phyloP scores from a whole-genome alignment of 2,113 vertebrate species.

The Microcebus tavaratra region DNA sequence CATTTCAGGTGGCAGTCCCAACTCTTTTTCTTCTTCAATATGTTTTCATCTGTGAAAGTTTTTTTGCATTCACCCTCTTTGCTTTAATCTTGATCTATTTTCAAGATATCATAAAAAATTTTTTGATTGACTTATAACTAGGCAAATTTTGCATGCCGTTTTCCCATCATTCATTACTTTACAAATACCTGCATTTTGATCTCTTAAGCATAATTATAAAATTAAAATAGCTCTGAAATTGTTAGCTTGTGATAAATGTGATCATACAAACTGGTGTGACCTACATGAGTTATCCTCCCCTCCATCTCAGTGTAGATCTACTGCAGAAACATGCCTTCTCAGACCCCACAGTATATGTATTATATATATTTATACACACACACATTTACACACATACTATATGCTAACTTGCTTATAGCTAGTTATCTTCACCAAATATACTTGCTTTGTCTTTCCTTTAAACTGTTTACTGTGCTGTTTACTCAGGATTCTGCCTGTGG shows the following conservation, averaged over 20 bases:
- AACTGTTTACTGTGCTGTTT: background rate
- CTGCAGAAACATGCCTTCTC: background rate
- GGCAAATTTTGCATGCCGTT: background rate
- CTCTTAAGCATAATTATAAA: background rate
- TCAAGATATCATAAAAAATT: background rate
- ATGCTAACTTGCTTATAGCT: background rate
- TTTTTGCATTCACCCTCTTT: background rate
- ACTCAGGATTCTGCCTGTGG: background rate
- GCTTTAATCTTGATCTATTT: background rate
- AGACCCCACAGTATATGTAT: background rate
- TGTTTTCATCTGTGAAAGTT: background rate
- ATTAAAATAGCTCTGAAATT: background rate
- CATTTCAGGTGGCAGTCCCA: background rate
- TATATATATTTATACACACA: too few relatives aligned
- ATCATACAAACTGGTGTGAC: background rate
- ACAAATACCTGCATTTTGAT: background rate
- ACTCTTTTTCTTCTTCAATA: background rate
- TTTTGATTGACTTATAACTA: background rate
- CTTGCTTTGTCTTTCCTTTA: background rate
- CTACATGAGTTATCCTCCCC: background rate
- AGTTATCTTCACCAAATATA: background rate
- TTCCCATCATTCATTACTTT: background rate
- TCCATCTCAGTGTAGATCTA: background rate
- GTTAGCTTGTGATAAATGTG: background rate
- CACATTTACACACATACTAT: too few relatives aligned